Conservation (phyloP, 2,797 vertebrate genomes). For the Protosalanx chinensis region DNA sequence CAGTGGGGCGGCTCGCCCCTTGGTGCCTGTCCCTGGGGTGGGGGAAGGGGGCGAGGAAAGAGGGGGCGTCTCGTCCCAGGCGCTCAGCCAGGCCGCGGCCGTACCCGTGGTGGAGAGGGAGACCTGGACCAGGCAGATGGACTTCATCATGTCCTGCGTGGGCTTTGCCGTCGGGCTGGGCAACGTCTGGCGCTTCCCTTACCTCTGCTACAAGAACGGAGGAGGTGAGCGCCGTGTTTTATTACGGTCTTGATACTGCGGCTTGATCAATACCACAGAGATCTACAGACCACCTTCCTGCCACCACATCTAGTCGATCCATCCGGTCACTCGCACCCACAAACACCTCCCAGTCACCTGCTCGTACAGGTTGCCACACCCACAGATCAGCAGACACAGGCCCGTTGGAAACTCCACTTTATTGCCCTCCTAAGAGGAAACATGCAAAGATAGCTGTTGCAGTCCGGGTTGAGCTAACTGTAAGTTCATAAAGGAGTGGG, state of each 20-base stretch:
- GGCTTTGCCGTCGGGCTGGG: constrained; percentile 83
- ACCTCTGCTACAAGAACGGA: constrained; percentile 86
- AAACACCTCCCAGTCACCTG: neutral
- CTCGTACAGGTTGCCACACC: neutral
- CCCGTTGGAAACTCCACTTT: neutral
- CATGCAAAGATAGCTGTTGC: neutral
- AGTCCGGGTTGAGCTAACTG: neutral
- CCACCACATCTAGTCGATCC: neutral
- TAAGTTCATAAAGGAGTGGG: neutral
- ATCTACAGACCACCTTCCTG: neutral
- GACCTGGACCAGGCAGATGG: constrained; percentile 84
- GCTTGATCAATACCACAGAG: neutral
- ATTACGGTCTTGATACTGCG: neutral
- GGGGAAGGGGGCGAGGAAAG: constrained; percentile 53
- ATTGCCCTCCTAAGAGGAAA: neutral
- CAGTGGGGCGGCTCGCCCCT: constrained; percentile 55
- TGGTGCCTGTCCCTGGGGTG: constrained; percentile 60
- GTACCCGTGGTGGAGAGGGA: constrained; percentile 67
- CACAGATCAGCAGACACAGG: neutral
- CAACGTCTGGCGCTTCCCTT: constrained; percentile 84
- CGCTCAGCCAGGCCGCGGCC: constrained; percentile 44
- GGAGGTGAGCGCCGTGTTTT: constrained; percentile 72
- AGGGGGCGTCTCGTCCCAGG: constrained; percentile 54
- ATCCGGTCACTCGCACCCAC: neutral
- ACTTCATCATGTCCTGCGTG: constrained; percentile 87